Base-by-base conservation (phyloP, 1,140 invertebrate species). In the Drosophila azteca region DNA sequence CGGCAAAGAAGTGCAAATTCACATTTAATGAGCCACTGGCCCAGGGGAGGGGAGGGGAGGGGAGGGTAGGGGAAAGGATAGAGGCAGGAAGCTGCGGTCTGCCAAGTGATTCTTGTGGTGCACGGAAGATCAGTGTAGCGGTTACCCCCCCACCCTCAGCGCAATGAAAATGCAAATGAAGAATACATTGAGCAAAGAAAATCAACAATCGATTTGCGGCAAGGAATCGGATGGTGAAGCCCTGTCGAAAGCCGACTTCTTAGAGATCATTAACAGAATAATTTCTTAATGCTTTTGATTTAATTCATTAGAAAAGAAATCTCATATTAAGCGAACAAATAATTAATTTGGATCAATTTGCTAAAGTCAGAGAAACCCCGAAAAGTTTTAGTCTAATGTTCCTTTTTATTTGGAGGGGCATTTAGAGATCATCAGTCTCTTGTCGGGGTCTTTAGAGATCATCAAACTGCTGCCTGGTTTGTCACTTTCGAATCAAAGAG, bases 1-100 rank as follows among this genome's bases (percentile, higher is more conserved):
- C 68, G 49, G 69, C 61, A 65, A 80, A 85, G 74, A 85, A 81
- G 82, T 85, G 81, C 82, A 85, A 85, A 85, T 85, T 67, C 71
- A 77, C 69, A 76, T 87, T 85, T 87, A 85, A 85, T 85, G 81
- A 87, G 82, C 82, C 72, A 20, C 65, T n/a, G 31, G 35, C 39
- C 39, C 24, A 9, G 39, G 62, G 51, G 17, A 20, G 62, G 51
- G n/a, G n/a, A n/a, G n/a, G n/a, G n/a, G n/a, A n/a, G n/a, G n/a
- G n/a, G n/a, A n/a, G n/a, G n/a, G n/a, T n/a, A n/a, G n/a, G n/a
- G n/a, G 48, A 31, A 50, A 45, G 43, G 68, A 43, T 35, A 8
- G 53, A 50, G 48, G 53, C 52, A 73, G 64, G 77, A 66, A 74
- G 59, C 67, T 61, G 68, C 52, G 73, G 60, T 72, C 60, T 69